These are phyloP conservation scores for Poecilobothrus nobilitatus DNA, from an alignment of 2,888 invertebrate genomes.

Conservation along the genomic window DNA sequence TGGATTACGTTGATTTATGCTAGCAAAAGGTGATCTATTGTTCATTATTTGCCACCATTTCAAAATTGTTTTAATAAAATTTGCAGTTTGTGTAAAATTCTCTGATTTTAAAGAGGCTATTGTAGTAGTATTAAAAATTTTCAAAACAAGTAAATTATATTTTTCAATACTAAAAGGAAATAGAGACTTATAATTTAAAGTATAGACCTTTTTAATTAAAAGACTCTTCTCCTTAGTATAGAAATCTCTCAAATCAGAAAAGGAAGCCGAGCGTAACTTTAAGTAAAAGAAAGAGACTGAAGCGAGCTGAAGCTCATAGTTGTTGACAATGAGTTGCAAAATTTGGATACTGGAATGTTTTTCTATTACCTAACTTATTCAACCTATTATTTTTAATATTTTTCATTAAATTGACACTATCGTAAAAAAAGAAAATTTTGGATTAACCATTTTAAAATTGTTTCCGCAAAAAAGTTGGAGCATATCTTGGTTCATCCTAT, in stretches of 20 bases:
- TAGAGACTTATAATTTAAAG: background rate
- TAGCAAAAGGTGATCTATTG: background rate
- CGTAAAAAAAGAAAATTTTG: too few relatives aligned
- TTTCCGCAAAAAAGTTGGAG: background rate
- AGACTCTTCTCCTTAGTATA: background rate
- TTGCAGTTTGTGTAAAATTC: background rate
- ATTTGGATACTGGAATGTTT: background rate
- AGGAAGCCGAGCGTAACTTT: too few relatives aligned
- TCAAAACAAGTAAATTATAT: background rate
- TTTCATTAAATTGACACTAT: background rate
- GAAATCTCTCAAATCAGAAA: background rate
- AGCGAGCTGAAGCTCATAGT: too few relatives aligned
- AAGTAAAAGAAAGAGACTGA: too few relatives aligned
- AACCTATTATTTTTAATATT: slow-evolving; percentile 7
- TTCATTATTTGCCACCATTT: background rate
- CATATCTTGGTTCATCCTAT: background rate
- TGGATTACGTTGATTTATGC: background rate
- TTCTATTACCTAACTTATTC: background rate
- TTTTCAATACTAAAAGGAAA: background rate
- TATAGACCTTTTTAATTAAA: background rate
- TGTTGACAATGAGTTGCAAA: background rate
- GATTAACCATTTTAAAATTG: too few relatives aligned
- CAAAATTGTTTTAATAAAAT: background rate
- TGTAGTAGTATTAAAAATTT: background rate
- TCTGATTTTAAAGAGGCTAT: background rate